Conservation (phyloP, 2,797 vertebrate species). For the Setipinna tenuifilis region DNA sequence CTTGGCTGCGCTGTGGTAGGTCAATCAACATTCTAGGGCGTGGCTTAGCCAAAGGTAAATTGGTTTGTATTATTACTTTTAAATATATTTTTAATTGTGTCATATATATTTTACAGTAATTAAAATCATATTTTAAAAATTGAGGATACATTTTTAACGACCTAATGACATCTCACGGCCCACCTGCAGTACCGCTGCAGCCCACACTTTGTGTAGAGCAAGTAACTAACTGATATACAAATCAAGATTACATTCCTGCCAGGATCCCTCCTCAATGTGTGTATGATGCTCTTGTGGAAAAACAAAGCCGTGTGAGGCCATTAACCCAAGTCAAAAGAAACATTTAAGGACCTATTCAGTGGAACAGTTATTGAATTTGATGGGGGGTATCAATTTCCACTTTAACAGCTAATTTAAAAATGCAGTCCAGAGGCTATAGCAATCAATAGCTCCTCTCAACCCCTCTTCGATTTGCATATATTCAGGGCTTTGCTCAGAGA, state of each 20-base stretch:
- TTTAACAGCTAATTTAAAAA: conserved; percentile 62
- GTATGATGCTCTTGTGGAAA: conserved; percentile 51
- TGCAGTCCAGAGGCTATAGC: conserved; percentile 53
- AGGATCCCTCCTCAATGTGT: background rate
- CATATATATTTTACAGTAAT: no score
- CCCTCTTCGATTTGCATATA: conserved; percentile 29
- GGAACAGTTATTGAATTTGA: conserved; percentile 49
- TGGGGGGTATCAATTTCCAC: conserved; percentile 61
- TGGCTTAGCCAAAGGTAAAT: no score
- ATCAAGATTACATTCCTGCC: background rate
- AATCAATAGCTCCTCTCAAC: conserved; percentile 43
- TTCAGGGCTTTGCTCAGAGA: conserved; percentile 17
- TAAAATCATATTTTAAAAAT: no score
- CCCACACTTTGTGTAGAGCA: no score
- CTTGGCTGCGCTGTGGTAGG: no score
- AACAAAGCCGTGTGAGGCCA: conserved; percentile 59
- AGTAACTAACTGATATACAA: background rate
- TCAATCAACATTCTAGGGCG: no score
- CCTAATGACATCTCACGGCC: no score
- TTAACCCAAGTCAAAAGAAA: conserved; percentile 56
- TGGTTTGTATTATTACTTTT: no score
- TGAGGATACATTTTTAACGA: no score
- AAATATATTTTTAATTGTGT: no score
- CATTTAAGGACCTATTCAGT: conserved; percentile 43
- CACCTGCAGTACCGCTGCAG: no score